Evolutionary conservation across 2,797 vertebrate species (phyloP), one percentile per base, ranked within the genome.

Genomic region (Propithecus deckenii): DNA sequence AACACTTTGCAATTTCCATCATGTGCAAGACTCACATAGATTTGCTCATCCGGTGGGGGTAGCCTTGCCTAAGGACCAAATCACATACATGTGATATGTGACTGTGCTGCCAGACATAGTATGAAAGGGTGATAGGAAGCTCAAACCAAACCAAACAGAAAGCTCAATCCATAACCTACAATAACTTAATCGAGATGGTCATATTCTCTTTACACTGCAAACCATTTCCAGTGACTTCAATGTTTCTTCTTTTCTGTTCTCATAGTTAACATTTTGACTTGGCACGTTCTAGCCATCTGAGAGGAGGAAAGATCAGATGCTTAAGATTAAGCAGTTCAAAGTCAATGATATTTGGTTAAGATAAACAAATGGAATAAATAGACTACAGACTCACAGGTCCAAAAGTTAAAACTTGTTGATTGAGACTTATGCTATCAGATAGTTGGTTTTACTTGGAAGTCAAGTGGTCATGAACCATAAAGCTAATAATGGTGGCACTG

Each of bases 151-250:
- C 96, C 97, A 93, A 97, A 96, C 41, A 67, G 57, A 94, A 93
- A 91, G 18, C 69, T 95, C 46, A 91, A 17, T 96, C 87, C 89
- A 65, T 97, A 98, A 95, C 95, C 94, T 98, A 92, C 86, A 3
- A 0, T 98, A 98, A 98, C 91, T 94, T 97, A 98, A 98, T 97
- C 96, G 98, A 98, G 97, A 98, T 98, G 98, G 97, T 97, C 95
- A 35, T 97, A 76, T 97, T 98, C 98, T 97, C 96, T 98, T 98
- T 97, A 97, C 96, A 98, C 93, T 94, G 93, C 78, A 98, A 98
- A 98, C 97, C 95, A 93, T 98, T 97, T 98, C 87, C 79, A 98
- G 88, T 96, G 98, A 98, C 98, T 97, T 98, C 89, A 97, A 96
- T 97, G 98, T 97, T 98, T 96, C 94, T 97, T 97, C 88, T 98